Base-by-base conservation (phyloP, 2,888 invertebrate species). In the Clivina fossor region DNA sequence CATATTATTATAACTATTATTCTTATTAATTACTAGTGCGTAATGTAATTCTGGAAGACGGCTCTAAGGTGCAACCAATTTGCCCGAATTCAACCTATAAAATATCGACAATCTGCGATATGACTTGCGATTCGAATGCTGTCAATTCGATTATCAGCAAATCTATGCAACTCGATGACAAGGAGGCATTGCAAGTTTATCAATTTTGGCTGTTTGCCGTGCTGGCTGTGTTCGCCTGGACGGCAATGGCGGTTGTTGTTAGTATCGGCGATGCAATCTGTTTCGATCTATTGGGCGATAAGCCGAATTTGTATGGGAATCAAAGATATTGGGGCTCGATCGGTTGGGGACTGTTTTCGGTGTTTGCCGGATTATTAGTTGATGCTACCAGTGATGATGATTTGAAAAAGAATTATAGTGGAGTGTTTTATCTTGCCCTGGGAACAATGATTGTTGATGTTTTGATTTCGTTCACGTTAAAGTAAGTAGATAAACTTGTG, bases 231-330 rank as follows among this genome's bases (percentile, higher is more conserved):
- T 65, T 87, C 8, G 88, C 86, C 56, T 93, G 93, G 87, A 75
- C 88, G 18, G 86, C 88, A 2, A 90, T 92, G 81, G 88, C 93
- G 0, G 87, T 93, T 0, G 86, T 90, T 2, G 88, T 93, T 13
- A 91, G 90, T 60, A 82, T 95, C 50, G 88, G 88, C 1, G 95
- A 96, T 76, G 88, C 93, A 0, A 89, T 94, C 58, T 93, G 93
- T 68, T 93, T 93, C 71, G 84, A 88, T 66, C 76, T 90, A 46
- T 76, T 95, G 18, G 88, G 86, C 38, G 82, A 85, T 3, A 80
- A 82, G 48, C 81, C 84, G n/a, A 80, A 85, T 40, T 77, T 82
- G 19, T 95, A 91, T 71, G 95, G 95, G 0, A 83, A 85, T 62
- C 94, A 95, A 70, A 80, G 93, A 35, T 76, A 93, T 58, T 95